A percentile compares a stretch with the other conserved stretches of the same genome.
phyloP scores from a whole-genome alignment of 2,888 invertebrate species.

The Shargacucullia verbasci region DNA sequence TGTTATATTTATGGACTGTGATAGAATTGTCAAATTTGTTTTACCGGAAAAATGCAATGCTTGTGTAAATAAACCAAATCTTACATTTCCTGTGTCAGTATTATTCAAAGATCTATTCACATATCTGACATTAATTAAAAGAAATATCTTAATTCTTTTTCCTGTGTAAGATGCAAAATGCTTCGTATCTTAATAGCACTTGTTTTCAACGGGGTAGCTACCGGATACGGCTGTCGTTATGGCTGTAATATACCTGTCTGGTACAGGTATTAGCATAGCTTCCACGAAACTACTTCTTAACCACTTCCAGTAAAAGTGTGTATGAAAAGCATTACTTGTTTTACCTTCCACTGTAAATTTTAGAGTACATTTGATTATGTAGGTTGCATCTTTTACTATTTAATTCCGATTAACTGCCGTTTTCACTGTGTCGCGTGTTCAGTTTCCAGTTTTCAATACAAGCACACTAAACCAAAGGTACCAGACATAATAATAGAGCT shows the following conservation, averaged over 20 bases:
- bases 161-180: conserved; percentile 22
- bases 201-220: conserved; percentile 27
- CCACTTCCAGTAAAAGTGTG: conserved; percentile 22
- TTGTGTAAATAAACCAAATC: neutral
- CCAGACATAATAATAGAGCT: no score
- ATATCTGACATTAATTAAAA: conserved; percentile 1
- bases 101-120: neutral
- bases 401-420: no score
- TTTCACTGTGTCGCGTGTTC: no score
- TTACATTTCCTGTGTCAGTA: neutral
- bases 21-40: neutral
- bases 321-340: conserved; percentile 5
- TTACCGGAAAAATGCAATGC: neutral
- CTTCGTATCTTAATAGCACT: conserved; percentile 36
- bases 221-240: conserved; percentile 51
- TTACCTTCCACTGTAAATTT: neutral
- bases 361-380: neutral
- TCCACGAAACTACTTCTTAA: conserved; percentile 25
- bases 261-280: conserved; percentile 35
- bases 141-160: conserved; percentile 5
- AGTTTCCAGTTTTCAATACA: conserved; percentile 5
- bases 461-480: conserved; percentile 1
- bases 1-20: conserved; percentile 2
- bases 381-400: no score
- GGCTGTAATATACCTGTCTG: conserved; percentile 37